phyloP scores from a whole-genome alignment of 2,797 vertebrate species.

The Garrulus glandarius region DNA sequence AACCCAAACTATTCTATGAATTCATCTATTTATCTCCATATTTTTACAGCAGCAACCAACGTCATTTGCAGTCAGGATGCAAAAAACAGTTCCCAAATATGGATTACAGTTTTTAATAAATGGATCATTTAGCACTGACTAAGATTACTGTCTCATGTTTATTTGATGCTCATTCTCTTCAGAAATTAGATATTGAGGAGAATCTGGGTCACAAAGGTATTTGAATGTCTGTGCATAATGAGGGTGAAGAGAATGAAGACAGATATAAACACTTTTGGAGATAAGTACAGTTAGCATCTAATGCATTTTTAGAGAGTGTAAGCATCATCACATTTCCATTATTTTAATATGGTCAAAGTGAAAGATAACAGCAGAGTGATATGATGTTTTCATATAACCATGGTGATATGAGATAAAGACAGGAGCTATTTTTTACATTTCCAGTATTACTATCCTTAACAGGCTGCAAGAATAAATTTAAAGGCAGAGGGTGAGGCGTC shows the following conservation, averaged over 20 bases:
- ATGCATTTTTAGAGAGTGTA: not conserved
- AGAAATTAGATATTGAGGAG: constrained; percentile 16
- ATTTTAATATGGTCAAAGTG: constrained; percentile 15
- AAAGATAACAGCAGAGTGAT: not conserved
- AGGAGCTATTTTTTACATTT: not conserved
- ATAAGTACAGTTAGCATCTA: not conserved
- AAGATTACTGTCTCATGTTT: not conserved
- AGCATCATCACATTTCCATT: constrained; percentile 2
- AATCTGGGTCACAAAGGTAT: not conserved
- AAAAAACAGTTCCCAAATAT: not conserved
- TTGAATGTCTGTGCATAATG: not conserved
- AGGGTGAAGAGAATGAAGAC: not conserved
- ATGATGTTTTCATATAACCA: not conserved
- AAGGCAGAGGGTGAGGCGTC: not conserved
- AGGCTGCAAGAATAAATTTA: not conserved
- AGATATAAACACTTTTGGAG: not conserved
- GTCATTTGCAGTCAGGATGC: not conserved
- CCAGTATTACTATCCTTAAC: not conserved
- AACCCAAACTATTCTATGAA: not conserved
- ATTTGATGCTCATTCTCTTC: not conserved
- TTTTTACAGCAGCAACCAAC: not conserved
- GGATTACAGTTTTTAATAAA: not conserved
- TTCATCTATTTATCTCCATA: not conserved
- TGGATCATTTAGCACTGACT: not conserved
- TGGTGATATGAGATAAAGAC: not conserved